Evolutionary conservation across 2,797 vertebrate species (phyloP).

Genomic region (Melanogrammus aeglefinus): DNA sequence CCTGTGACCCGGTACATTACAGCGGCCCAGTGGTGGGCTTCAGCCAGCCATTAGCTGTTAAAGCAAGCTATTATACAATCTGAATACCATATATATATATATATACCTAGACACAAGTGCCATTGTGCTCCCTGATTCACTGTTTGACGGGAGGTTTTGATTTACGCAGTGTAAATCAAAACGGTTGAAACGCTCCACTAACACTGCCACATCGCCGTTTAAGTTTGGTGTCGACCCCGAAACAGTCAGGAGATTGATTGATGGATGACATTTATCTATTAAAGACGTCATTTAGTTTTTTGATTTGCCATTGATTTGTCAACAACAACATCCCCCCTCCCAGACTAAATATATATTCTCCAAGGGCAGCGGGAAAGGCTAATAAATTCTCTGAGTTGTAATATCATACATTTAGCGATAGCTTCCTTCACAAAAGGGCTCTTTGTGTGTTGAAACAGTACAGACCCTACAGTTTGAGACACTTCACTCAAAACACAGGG

Average conservation of each 20-base stretch:
- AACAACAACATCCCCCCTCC: too few relatives aligned
- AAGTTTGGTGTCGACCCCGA: too few relatives aligned
- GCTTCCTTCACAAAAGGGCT: constrained; percentile 39
- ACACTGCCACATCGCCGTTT: too few relatives aligned
- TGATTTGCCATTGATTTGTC: too few relatives aligned
- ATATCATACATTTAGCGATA: constrained; percentile 40
- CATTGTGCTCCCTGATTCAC: constrained; percentile 52
- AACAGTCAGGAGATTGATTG: too few relatives aligned
- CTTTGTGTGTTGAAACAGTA: constrained; percentile 27
- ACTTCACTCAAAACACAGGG: constrained; percentile 57
- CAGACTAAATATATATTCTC: not conserved
- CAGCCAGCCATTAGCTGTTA: constrained; percentile 50
- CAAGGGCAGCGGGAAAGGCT: not conserved
- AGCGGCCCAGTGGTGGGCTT: constrained; percentile 61
- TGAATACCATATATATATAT: constrained; percentile 40
- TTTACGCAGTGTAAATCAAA: too few relatives aligned
- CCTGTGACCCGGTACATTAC: constrained; percentile 73
- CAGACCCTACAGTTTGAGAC: constrained; percentile 48
- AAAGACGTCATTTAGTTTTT: too few relatives aligned
- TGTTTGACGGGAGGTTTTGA: constrained; percentile 27
- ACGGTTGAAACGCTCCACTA: too few relatives aligned
- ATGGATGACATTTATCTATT: too few relatives aligned
- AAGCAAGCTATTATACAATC: constrained; percentile 43
- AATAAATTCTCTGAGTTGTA: constrained; percentile 25
- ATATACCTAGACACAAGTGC: constrained; percentile 39